phyloP scores from a whole-genome alignment of 2,113 vertebrate species.

The Dicerorhinus sumatrensis region DNA sequence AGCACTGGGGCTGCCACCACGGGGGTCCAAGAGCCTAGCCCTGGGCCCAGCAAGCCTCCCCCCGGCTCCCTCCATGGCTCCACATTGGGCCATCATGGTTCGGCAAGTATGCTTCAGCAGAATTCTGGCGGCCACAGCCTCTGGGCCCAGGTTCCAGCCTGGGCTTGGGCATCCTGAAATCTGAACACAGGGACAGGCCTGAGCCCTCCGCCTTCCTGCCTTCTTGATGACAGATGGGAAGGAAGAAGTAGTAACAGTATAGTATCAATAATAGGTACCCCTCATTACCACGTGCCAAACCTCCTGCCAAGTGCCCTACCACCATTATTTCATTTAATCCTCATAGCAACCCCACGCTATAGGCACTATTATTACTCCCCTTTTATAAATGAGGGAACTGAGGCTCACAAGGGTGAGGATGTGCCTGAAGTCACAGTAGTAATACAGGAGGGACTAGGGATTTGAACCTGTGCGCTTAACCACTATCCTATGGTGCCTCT shows the following conservation, averaged over 20 bases:
- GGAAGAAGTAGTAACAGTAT: fast-evolving
- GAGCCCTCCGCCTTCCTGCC: neutral
- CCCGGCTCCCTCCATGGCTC: neutral
- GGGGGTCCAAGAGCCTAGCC: neutral
- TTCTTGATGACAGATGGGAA: neutral
- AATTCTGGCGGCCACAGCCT: neutral
- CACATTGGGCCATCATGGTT: neutral
- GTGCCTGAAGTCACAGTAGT: neutral
- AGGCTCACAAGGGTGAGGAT: neutral
- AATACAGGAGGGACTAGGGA: neutral
- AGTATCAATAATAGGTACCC: neutral
- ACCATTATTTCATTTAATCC: neutral
- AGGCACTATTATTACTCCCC: neutral
- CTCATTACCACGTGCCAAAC: neutral
- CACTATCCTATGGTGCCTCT: neutral
- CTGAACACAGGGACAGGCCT: neutral
- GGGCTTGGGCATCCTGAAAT: neutral
- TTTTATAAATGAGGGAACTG: neutral
- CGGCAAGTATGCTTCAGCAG: neutral
- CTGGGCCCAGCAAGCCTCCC: neutral
- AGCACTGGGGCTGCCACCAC: neutral
- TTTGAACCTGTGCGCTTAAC: neutral
- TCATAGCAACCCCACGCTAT: neutral
- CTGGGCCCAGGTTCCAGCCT: neutral
- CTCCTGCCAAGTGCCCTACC: neutral